phyloP scores from a whole-genome alignment of 53 echinoderm and acorn worm genomes.

The Holothuria leucospilota region DNA sequence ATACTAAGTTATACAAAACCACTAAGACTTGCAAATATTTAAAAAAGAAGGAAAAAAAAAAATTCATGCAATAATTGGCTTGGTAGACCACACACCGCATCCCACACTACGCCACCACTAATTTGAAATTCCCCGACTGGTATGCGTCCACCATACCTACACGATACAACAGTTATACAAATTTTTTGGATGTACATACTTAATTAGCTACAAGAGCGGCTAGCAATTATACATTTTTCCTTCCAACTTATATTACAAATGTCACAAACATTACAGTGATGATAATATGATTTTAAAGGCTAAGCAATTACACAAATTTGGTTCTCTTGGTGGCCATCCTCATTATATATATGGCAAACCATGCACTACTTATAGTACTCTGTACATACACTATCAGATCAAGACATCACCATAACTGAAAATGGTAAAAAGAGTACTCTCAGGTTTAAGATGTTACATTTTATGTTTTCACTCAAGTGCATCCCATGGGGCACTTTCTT shows the following conservation, averaged over 20 bases:
- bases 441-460: neutral
- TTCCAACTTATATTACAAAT: slow-evolving; percentile 39
- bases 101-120: slow-evolving; percentile 18
- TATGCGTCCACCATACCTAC: slow-evolving; percentile 22
- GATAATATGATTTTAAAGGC: slow-evolving; percentile 18
- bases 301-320: slow-evolving; percentile 29
- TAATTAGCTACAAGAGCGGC: slow-evolving; percentile 14
- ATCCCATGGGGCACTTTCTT: neutral
- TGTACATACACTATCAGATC: slow-evolving; percentile 2
- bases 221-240: slow-evolving; percentile 43
- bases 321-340: neutral
- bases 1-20: slow-evolving; percentile 39
- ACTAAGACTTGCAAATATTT: slow-evolving; percentile 33
- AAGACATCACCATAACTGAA: slow-evolving; percentile 15
- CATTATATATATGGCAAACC: slow-evolving; percentile 42
- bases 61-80: slow-evolving; percentile 3
- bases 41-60: slow-evolving; percentile 7
- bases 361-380: slow-evolving; percentile 41
- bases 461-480: neutral
- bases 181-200: slow-evolving; percentile 45
- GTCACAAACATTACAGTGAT: neutral
- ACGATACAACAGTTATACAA: slow-evolving; percentile 46
- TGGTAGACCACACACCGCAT: slow-evolving; percentile 6
- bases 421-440: slow-evolving; percentile 2
- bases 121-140: neutral